Conservation (phyloP, 2,113 vertebrate genomes). For the Tympanuchus pallidicinctus region DNA sequence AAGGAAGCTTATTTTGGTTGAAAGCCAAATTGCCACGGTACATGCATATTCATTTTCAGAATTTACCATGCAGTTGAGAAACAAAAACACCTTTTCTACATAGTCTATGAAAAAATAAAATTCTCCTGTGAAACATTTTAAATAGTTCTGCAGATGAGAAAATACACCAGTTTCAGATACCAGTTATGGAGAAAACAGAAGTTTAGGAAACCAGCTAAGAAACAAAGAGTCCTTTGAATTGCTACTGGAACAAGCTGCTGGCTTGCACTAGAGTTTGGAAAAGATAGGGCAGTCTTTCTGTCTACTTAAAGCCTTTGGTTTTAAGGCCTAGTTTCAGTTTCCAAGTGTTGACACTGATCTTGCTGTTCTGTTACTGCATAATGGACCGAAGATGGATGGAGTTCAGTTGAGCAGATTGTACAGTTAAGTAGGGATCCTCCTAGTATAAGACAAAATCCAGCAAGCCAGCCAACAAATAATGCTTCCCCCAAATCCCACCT, state of each 20-base stretch:
- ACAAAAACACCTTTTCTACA: constrained; percentile 24
- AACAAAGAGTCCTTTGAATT: constrained; percentile 48
- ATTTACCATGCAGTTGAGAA: constrained; percentile 15
- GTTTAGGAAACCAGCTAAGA: background rate
- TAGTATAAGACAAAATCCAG: constrained; percentile 86
- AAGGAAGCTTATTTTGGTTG: background rate
- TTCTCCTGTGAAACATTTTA: constrained; percentile 12
- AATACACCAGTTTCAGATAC: background rate
- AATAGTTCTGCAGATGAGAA: background rate
- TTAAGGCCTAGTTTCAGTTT: constrained; percentile 63
- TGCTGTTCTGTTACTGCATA: constrained; percentile 28
- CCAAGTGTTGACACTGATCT: constrained; percentile 43
- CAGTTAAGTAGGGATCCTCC: constrained; percentile 88
- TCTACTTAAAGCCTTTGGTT: background rate
- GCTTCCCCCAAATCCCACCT: constrained; percentile 97
- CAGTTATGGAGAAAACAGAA: background rate
- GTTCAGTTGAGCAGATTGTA: constrained; percentile 34
- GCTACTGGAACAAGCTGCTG: constrained; percentile 16
- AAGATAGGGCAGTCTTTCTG: background rate
- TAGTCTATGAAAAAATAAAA: background rate
- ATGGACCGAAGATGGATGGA: background rate
- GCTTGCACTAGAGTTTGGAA: background rate
- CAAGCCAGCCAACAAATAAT: constrained; percentile 92
- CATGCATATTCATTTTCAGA: background rate
- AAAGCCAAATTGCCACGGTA: constrained; percentile 18